A percentile compares a stretch with the other conserved stretches of the same genome.
Evolutionary conservation across 2,113 vertebrate genomes (phyloP).

Genomic region (Oreochromis niloticus): DNA sequence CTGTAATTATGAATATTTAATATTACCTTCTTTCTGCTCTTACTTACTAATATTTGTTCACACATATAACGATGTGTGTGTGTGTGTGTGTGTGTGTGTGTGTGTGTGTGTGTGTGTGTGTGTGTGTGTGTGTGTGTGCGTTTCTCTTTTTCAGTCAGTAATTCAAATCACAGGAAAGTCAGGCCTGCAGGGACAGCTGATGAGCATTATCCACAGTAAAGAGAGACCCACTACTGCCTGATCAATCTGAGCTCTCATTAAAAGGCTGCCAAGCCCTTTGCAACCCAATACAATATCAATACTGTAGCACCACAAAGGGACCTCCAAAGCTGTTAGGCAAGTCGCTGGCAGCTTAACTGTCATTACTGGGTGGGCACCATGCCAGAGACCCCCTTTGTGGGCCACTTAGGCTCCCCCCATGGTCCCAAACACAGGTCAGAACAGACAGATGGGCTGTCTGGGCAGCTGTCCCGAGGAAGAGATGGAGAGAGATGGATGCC

Average conservation of each 20-base stretch:
- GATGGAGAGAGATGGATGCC: slow-evolving; percentile 32
- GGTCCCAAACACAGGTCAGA: slow-evolving; percentile 63
- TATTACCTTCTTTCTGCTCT: neutral
- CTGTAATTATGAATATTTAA: neutral
- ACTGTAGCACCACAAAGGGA: slow-evolving; percentile 59
- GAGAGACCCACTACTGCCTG: slow-evolving; percentile 60
- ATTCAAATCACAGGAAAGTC: slow-evolving; percentile 56
- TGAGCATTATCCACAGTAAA: slow-evolving; percentile 66
- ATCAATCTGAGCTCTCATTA: slow-evolving; percentile 77
- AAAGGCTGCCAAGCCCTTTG: slow-evolving; percentile 66
- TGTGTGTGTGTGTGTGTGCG: neutral
- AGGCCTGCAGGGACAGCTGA: slow-evolving; percentile 56
- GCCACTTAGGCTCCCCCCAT: slow-evolving; percentile 53
- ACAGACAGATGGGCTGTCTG: slow-evolving; percentile 63
- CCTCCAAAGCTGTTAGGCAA: slow-evolving; percentile 49
- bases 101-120: neutral
- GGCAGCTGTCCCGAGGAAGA: slow-evolving; percentile 40
- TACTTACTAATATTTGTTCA: neutral
- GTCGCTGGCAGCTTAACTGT: slow-evolving; percentile 59
- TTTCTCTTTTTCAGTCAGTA: slow-evolving; percentile 8
- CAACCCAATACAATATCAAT: slow-evolving; percentile 73
- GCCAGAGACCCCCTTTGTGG: slow-evolving; percentile 45
- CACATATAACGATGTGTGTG: neutral
- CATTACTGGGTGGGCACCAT: slow-evolving; percentile 49
- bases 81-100: no score